phyloP scores from a whole-genome alignment of 2,797 vertebrate genomes.

The Choloepus didactylus region DNA sequence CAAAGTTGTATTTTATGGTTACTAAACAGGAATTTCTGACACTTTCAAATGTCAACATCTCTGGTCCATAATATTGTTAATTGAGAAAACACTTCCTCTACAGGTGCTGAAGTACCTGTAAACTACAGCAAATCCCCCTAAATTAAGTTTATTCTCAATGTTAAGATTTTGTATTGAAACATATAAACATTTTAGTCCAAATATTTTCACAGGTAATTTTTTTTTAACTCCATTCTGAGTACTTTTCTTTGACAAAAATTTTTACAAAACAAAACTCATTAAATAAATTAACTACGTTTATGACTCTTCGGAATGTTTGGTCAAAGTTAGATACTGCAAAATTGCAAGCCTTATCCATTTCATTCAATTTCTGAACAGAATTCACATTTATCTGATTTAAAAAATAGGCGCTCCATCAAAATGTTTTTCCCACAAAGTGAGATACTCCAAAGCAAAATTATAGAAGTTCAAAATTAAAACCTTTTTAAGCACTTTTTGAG shows the following conservation, averaged over 20 bases:
- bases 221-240: conserved; percentile 8
- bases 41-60: neutral
- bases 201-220: neutral
- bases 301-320: neutral
- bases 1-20: conserved; percentile 29
- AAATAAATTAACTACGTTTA: conserved; percentile 28
- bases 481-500: neutral
- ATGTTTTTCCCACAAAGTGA: neutral
- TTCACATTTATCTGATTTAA: conserved; percentile 39
- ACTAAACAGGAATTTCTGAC: conserved; percentile 32
- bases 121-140: neutral
- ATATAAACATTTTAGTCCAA: neutral
- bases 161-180: neutral
- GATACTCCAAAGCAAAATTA: neutral
- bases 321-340: conserved; percentile 24
- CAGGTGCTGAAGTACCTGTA: neutral
- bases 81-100: neutral
- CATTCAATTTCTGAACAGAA: conserved; percentile 1
- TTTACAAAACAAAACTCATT: conserved; percentile 39
- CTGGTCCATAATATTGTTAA: conserved; percentile 1
- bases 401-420: neutral
- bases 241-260: neutral
- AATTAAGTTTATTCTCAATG: neutral
- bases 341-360: neutral
- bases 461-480: neutral